Evolutionary conservation across 2,888 invertebrate genomes (phyloP).

Genomic region (Pachycephus smyrnensis): DNA sequence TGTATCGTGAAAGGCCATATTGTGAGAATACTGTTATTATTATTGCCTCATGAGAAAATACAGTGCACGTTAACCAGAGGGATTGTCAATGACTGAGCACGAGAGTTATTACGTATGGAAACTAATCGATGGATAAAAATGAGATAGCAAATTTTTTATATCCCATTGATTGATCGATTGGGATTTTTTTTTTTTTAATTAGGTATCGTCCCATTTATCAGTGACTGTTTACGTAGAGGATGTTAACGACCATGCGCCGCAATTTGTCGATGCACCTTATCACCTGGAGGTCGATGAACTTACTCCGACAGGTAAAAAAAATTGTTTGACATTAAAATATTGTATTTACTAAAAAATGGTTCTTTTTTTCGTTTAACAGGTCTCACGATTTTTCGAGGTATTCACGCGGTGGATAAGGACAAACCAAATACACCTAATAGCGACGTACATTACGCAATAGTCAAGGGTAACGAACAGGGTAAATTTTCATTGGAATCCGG

Average conservation of each 20-base stretch:
- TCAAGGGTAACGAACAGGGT: constrained; percentile 77
- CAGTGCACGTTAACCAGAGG: not conserved
- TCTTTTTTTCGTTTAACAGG: constrained; percentile 68
- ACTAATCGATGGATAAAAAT: not conserved
- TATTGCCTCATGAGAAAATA: not conserved
- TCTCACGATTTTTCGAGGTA: constrained; percentile 83
- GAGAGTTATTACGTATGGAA: not conserved
- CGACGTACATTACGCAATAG: constrained; percentile 84
- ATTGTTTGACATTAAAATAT: constrained; percentile 13
- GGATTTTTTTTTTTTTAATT: constrained; percentile 49
- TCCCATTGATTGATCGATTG: not conserved
- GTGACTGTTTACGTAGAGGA: constrained; percentile 91
- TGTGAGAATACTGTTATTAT: not conserved
- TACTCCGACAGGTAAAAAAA: constrained; percentile 76
- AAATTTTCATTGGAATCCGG: constrained; percentile 85
- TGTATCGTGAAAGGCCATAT: not conserved
- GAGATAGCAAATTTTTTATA: not conserved
- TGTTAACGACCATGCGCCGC: constrained; percentile 85
- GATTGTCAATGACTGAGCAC: not conserved
- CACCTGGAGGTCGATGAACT: constrained; percentile 83
- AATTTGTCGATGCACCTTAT: constrained; percentile 84
- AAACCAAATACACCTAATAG: constrained; percentile 91
- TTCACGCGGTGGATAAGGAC: constrained; percentile 84
- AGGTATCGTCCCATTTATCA: constrained; percentile 86
- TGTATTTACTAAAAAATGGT: not conserved